Percentiles rank a stretch among this genome's conserved stretches.
Evolutionary conservation across 2,888 invertebrate genomes (phyloP).

Genomic region (Harpalus rubripes): DNA sequence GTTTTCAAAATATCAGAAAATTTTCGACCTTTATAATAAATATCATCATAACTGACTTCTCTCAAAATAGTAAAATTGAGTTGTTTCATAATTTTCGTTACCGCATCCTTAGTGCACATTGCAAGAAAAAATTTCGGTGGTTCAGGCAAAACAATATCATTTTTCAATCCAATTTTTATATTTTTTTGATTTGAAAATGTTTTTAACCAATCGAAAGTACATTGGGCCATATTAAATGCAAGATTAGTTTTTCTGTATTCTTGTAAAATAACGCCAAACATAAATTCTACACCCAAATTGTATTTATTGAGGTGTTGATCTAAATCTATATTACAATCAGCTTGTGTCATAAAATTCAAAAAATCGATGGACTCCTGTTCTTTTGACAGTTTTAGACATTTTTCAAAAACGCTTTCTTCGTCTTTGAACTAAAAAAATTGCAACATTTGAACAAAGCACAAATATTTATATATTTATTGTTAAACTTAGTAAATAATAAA

Average conservation of each 20-base stretch:
- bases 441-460: neutral
- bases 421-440: neutral
- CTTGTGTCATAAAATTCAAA: neutral
- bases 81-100: neutral
- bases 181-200: neutral
- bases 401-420: neutral
- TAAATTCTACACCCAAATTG: neutral
- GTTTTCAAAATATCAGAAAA: neutral
- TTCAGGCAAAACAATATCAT: slow-evolving; percentile 69
- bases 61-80: neutral
- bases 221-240: neutral
- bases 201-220: neutral
- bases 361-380: neutral
- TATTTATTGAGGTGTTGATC: neutral
- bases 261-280: neutral
- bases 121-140: neutral
- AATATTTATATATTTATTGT: neutral
- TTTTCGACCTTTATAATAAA: neutral
- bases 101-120: neutral
- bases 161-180: neutral
- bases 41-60: neutral
- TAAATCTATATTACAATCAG: neutral
- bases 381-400: neutral
- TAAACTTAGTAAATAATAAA: neutral
- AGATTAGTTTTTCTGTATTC: neutral